Evolutionary conservation across 2,113 vertebrate species (phyloP).

Genomic region (Ictalurus punctatus): DNA sequence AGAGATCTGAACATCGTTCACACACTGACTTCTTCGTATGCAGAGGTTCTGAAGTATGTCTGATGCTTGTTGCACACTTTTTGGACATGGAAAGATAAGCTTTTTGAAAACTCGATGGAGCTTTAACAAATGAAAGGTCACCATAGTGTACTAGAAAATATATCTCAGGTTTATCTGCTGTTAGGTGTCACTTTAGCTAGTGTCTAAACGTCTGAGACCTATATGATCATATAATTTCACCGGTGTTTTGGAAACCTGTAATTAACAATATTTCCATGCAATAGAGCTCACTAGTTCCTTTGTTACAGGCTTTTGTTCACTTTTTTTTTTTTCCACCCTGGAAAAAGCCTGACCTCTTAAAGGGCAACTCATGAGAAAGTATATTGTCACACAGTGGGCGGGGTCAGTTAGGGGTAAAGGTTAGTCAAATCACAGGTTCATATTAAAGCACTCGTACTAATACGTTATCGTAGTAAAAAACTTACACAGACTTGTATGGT

Average conservation of each 20-base stretch:
- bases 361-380: background rate
- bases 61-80: background rate
- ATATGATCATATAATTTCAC: background rate
- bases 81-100: background rate
- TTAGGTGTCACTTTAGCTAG: too few relatives aligned
- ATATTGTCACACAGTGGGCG: background rate
- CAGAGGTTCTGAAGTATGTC: too few relatives aligned
- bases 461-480: background rate
- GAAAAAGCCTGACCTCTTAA: background rate
- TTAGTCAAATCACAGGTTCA: background rate
- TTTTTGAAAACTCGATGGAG: background rate
- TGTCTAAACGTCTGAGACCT: background rate
- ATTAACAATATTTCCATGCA: background rate
- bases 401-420: background rate
- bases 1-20: background rate
- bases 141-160: background rate
- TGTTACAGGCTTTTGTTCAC: background rate
- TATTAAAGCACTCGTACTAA: background rate
- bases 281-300: background rate
- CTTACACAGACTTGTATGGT: background rate
- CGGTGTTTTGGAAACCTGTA: background rate
- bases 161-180: background rate
- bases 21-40: background rate
- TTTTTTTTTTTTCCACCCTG: background rate
- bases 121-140: background rate